Conservation (phyloP, 2,797 vertebrate species). For the Hippopotamyrus pictus region DNA sequence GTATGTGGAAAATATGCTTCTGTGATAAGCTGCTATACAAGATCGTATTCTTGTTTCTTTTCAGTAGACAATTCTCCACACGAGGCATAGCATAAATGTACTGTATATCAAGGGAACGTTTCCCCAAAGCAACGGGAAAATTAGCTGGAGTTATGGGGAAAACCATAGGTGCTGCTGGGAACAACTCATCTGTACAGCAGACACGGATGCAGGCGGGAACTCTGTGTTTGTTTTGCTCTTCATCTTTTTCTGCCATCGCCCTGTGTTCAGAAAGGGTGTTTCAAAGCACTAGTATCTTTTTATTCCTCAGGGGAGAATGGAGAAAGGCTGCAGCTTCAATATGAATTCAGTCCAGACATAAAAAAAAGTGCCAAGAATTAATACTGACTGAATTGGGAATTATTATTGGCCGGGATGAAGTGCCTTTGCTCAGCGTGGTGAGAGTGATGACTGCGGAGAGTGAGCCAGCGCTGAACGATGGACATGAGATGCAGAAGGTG, state of each 20-base stretch:
- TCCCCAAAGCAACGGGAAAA: not conserved
- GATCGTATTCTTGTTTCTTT: not conserved
- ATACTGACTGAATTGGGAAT: conserved; percentile 4
- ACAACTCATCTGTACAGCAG: not conserved
- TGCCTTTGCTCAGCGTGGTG: not conserved
- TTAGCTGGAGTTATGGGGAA: not conserved
- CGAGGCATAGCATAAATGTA: not conserved
- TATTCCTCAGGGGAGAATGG: not conserved
- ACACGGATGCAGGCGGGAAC: not conserved
- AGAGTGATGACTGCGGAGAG: not conserved
- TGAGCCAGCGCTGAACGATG: not conserved
- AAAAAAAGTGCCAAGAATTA: conserved; percentile 2
- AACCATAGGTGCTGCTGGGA: not conserved
- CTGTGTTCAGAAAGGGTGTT: not conserved
- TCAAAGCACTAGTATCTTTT: not conserved
- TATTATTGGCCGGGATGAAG: not conserved
- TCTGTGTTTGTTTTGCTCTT: not conserved
- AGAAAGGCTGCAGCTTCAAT: not conserved
- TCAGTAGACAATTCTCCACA: not conserved
- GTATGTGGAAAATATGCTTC: not conserved
- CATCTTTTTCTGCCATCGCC: not conserved
- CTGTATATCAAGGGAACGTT: not conserved
- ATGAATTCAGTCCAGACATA: not conserved
- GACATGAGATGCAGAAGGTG: not conserved
- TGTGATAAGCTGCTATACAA: not conserved